A percentile compares a stretch with the other conserved stretches of the same genome.
phyloP scores from a whole-genome alignment of 2,888 invertebrate species.

The Monopis laevigella region DNA sequence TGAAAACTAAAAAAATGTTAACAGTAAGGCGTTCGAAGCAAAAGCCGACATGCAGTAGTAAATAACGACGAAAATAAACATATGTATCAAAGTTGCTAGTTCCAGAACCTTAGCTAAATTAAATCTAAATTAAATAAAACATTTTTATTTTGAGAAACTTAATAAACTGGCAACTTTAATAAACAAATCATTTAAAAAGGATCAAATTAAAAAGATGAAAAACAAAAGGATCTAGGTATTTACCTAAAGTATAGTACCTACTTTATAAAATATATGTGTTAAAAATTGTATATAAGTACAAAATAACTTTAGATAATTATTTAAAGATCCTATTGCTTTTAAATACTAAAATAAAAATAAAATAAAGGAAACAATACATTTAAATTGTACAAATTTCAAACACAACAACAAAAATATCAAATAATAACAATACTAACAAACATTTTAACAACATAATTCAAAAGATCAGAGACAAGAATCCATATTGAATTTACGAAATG shows the following conservation, averaged over 20 bases:
- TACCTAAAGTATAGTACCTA: too few species aligned
- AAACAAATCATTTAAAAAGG: slow-evolving; percentile 1
- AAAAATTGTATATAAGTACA: too few species aligned
- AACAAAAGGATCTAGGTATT: too few species aligned
- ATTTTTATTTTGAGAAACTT: not conserved
- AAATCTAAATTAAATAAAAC: not conserved
- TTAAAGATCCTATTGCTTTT: too few species aligned
- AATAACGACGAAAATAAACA: not conserved
- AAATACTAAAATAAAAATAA: not conserved
- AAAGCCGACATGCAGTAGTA: slow-evolving; percentile 5
- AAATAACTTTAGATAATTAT: too few species aligned
- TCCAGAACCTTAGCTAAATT: not conserved
- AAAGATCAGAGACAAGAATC: slow-evolving; percentile 56
- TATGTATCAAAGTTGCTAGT: slow-evolving; percentile 1
- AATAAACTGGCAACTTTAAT: not conserved
- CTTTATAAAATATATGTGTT: too few species aligned
- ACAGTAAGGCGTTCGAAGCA: not conserved
- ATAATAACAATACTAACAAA: too few species aligned
- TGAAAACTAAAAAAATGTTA: too few species aligned
- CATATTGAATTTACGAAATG: slow-evolving; percentile 32
- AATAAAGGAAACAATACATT: not conserved
- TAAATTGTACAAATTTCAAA: not conserved
- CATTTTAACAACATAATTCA: not conserved
- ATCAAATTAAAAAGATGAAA: not conserved
- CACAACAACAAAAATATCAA: too few species aligned